Percentiles rank a stretch among this genome's conserved stretches.
Evolutionary conservation across 2,113 vertebrate species (phyloP).

Genomic region (Neopipo cinnamomea): DNA sequence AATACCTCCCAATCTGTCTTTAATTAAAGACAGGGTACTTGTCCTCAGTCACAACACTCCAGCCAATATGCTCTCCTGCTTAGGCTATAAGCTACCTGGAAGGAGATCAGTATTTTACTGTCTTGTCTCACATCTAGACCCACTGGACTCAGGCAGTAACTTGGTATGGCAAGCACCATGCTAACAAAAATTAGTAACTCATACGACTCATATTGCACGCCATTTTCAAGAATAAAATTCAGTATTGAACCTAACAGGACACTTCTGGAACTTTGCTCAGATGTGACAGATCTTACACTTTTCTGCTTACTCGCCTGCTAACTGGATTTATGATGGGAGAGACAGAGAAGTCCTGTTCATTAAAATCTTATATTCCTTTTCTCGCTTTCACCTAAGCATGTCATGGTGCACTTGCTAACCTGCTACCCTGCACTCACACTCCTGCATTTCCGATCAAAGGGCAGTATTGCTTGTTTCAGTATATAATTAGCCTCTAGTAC

Average conservation of each 20-base stretch:
- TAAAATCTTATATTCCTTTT: background rate
- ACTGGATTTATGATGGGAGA: background rate
- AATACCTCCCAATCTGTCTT: background rate
- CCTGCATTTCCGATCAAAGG: background rate
- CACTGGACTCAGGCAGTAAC: background rate
- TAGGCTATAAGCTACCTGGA: background rate
- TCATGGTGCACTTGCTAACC: background rate
- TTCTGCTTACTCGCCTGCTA: background rate
- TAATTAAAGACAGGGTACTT: background rate
- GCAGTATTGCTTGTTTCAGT: background rate
- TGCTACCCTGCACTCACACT: background rate
- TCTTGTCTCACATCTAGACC: background rate
- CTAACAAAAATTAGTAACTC: background rate
- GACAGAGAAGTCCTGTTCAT: background rate
- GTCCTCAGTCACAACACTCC: background rate
- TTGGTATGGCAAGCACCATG: background rate
- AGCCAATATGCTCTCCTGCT: background rate
- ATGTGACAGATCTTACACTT: background rate
- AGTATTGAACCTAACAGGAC: background rate
- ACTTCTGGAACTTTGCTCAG: background rate
- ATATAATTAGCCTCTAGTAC: background rate
- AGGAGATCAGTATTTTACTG: background rate
- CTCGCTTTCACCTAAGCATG: background rate
- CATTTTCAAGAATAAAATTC: background rate
- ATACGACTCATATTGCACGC: fast-evolving